Conservation (phyloP, 2,888 invertebrate species). For the Brachycybe producta region DNA sequence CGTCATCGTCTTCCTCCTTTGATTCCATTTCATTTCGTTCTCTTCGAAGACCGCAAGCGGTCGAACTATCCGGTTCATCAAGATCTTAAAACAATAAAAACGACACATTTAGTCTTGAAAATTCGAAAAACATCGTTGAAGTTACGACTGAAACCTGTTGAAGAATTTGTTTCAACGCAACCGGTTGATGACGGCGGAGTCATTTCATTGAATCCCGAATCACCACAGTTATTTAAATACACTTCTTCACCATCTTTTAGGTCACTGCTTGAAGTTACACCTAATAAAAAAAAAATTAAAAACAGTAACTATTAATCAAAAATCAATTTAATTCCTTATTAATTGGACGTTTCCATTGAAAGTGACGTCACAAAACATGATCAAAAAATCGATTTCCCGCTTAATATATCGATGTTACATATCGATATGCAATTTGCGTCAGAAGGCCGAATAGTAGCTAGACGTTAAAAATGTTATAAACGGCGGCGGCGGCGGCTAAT, state of each 20-base stretch:
- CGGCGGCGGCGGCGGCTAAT: no score
- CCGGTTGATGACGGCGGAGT: conserved; percentile 19
- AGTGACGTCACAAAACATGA: no score
- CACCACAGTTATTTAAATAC: conserved; percentile 19
- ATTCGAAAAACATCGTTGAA: neutral
- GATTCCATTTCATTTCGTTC: conserved; percentile 3
- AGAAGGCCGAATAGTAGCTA: no score
- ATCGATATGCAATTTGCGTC: no score
- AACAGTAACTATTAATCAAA: neutral
- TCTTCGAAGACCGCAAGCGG: neutral
- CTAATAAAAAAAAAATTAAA: conserved; percentile 10
- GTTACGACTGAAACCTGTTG: conserved; percentile 4
- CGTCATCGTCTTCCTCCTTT: conserved; percentile 19
- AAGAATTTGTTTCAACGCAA: conserved; percentile 16
- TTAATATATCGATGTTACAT: no score
- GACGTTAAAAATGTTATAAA: no score
- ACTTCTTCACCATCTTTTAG: neutral
- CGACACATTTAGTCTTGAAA: neutral
- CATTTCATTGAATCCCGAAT: conserved; percentile 26
- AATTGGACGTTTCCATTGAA: no score
- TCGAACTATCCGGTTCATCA: conserved; percentile 18
- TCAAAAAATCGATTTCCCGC: no score
- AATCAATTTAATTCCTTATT: no score
- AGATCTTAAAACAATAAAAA: conserved; percentile 2
- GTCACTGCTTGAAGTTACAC: conserved; percentile 14